phyloP scores from a whole-genome alignment of 2,797 vertebrate genomes.

The Catharus ustulatus region DNA sequence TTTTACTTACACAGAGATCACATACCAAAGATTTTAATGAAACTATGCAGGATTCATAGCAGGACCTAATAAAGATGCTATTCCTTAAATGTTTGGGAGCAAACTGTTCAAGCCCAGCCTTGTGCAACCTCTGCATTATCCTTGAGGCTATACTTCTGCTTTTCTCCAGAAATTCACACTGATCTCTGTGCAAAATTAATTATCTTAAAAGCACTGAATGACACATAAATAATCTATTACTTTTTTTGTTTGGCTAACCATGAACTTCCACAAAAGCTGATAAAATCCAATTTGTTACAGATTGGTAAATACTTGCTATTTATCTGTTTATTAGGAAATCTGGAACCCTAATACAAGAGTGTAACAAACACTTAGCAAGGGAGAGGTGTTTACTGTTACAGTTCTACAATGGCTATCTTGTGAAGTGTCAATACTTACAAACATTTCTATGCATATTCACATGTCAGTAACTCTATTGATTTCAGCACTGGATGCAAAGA shows the following conservation, averaged over 20 bases:
- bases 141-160: neutral
- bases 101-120: neutral
- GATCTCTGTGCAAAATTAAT: neutral
- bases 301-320: neutral
- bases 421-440: neutral
- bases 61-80: neutral
- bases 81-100: neutral
- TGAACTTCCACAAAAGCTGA: neutral
- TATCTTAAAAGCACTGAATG: neutral
- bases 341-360: neutral
- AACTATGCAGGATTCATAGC: neutral
- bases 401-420: neutral
- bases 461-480: neutral
- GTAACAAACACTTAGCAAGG: neutral
- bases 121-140: neutral
- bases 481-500: neutral
- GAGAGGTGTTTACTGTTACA: neutral
- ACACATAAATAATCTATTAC: neutral
- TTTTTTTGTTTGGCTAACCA: neutral
- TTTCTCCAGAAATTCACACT: neutral
- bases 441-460: neutral
- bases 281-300: neutral
- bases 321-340: neutral
- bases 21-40: neutral
- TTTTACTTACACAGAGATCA: neutral